A percentile compares a stretch with the other conserved stretches of the same genome.
phyloP scores from a whole-genome alignment of 2,888 invertebrate genomes.

The Actias luna region DNA sequence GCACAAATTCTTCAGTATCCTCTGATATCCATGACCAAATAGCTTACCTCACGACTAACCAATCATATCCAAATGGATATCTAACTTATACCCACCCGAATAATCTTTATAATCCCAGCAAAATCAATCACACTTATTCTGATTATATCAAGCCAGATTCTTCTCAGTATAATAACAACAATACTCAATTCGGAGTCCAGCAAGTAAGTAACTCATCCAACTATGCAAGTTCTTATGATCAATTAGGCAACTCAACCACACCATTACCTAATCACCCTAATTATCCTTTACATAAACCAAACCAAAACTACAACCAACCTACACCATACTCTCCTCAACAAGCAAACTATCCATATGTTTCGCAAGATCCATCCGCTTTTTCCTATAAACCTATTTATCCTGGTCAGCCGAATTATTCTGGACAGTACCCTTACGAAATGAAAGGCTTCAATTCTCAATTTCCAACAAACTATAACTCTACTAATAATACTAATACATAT shows the following conservation, averaged over 20 bases:
- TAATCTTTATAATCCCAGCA: background rate
- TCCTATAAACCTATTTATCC: background rate
- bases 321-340: conserved; percentile 11
- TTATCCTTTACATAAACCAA: conserved; percentile 14
- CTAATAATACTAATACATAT: conserved; percentile 19
- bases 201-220: conserved; percentile 24
- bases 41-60: too few relatives aligned
- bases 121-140: conserved; percentile 19
- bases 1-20: conserved; percentile 33
- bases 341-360: conserved; percentile 20
- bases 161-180: conserved; percentile 18
- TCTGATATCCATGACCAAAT: conserved; percentile 15
- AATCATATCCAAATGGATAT: conserved; percentile 20
- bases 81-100: conserved; percentile 21
- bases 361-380: conserved; percentile 17
- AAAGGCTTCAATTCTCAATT: background rate
- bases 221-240: conserved; percentile 13
- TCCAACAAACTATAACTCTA: background rate
- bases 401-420: conserved; percentile 13
- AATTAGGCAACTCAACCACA: background rate
- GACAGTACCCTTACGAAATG: conserved; percentile 5
- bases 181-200: conserved; percentile 22
- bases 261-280: conserved; percentile 1
- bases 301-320: conserved; percentile 17
- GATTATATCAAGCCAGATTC: conserved; percentile 23